Evolutionary conservation across 1,140 invertebrate species (phyloP).

Genomic region (Drosophila rhopaloa): DNA sequence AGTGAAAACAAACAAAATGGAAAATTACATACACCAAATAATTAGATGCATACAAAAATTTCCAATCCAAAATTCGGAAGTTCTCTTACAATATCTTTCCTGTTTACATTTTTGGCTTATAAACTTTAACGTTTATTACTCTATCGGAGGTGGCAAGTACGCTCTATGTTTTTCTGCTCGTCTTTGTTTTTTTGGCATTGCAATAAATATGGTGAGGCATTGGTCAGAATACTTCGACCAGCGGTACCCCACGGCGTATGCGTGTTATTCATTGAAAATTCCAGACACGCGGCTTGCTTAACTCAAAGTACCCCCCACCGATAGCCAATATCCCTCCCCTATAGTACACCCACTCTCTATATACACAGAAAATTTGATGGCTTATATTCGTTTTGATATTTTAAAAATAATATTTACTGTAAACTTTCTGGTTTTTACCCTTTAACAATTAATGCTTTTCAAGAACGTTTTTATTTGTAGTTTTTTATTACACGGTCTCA

Average conservation of each 20-base stretch:
- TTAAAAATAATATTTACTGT: too few species aligned
- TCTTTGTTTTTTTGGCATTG: slow-evolving; percentile 1
- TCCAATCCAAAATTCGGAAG: slow-evolving; percentile 1
- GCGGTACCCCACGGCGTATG: slow-evolving; percentile 39
- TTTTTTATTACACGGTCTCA: not conserved
- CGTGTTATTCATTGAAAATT: slow-evolving; percentile 58
- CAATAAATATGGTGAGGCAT: slow-evolving; percentile 19
- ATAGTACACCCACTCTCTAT: slow-evolving; percentile 1
- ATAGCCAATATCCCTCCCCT: not conserved
- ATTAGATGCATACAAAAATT: not conserved
- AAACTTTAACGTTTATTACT: slow-evolving; percentile 5
- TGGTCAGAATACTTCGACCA: slow-evolving; percentile 15
- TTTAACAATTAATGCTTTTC: too few species aligned
- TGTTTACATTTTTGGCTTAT: slow-evolving; percentile 26
- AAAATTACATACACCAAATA: not conserved
- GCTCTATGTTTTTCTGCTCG: not conserved
- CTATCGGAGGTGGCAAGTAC: slow-evolving; percentile 5
- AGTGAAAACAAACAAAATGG: not conserved
- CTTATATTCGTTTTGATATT: too few species aligned
- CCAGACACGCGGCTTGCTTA: slow-evolving; percentile 37
- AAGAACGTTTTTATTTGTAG: not conserved
- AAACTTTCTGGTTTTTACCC: too few species aligned
- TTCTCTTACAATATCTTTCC: slow-evolving; percentile 4
- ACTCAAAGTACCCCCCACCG: slow-evolving; percentile 6
- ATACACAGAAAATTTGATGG: not conserved